phyloP scores from a whole-genome alignment of 2,888 invertebrate genomes.

The Trypoxylon attenuatum region DNA sequence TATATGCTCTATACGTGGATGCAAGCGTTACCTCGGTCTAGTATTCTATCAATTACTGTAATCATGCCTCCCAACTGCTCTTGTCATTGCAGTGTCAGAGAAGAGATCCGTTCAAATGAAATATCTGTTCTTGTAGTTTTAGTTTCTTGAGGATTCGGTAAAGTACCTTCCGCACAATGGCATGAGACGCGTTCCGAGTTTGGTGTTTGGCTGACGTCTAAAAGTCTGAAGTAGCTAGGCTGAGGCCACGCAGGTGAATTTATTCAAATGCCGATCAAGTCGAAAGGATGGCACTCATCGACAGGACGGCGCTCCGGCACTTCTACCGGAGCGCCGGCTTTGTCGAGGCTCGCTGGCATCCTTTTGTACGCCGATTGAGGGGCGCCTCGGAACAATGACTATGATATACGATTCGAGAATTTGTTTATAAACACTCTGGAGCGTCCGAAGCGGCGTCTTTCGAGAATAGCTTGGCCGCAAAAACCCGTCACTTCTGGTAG shows the following conservation, averaged over 20 bases:
- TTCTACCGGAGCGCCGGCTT: slow-evolving; percentile 45
- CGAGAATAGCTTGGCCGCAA: slow-evolving; percentile 40
- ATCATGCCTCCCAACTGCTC: no score
- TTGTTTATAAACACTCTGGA: slow-evolving; percentile 68
- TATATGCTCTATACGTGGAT: no score
- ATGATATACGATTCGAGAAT: slow-evolving; percentile 71
- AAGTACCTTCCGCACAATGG: no score
- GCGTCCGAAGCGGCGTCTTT: slow-evolving; percentile 33
- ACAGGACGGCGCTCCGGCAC: slow-evolving; percentile 53
- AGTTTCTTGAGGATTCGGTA: no score
- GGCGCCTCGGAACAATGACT: slow-evolving; percentile 54
- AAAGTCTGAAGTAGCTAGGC: no score
- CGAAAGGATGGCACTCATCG: slow-evolving; percentile 59
- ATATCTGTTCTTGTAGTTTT: no score
- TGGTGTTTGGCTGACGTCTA: no score
- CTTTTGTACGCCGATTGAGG: slow-evolving; percentile 46
- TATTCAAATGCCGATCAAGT: slow-evolving; percentile 69
- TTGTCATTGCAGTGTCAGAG: no score
- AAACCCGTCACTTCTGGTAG: slow-evolving; percentile 26
- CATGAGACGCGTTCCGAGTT: no score
- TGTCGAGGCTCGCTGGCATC: slow-evolving; percentile 45
- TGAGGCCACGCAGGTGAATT: slow-evolving; percentile 67
- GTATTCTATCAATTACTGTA: no score
- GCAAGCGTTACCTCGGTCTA: no score
- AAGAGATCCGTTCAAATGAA: no score